Percentiles rank a stretch among this genome's conserved stretches.
Evolutionary conservation across 2,797 vertebrate genomes (phyloP).

Genomic region (Phataginus tetradactyla): DNA sequence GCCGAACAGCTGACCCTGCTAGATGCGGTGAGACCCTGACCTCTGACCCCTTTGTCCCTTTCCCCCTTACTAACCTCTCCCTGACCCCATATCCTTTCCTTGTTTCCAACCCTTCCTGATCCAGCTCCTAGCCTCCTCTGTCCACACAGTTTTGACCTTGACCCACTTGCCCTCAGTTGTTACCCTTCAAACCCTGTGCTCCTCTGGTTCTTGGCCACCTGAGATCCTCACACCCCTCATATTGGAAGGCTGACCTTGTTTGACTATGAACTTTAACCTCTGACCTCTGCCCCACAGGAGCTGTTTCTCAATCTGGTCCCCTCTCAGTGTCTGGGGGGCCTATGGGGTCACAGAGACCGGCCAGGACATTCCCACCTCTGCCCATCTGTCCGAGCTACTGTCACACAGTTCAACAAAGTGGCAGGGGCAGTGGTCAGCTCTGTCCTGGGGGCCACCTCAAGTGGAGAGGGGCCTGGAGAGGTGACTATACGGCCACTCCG

Average conservation of each 20-base stretch:
- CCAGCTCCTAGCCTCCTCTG: neutral
- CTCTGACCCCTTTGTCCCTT: conserved; percentile 35
- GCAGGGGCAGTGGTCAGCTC: conserved; percentile 92
- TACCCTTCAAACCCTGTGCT: conserved; percentile 4
- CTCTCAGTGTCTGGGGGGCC: conserved; percentile 93
- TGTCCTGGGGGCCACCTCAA: conserved; percentile 87
- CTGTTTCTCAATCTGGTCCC: conserved; percentile 94
- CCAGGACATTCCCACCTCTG: conserved; percentile 91
- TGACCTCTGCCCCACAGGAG: conserved; percentile 85
- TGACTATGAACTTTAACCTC: conserved; percentile 54
- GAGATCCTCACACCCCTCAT: conserved; percentile 42
- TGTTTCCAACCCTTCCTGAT: conserved; percentile 54
- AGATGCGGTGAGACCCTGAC: conserved; percentile 90
- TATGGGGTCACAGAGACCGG: conserved; percentile 95
- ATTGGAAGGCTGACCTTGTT: neutral
- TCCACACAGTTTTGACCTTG: neutral
- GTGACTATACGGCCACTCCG: conserved; percentile 85
- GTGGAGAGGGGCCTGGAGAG: conserved; percentile 65
- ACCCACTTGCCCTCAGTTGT: neutral
- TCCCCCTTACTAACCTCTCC: conserved; percentile 55
- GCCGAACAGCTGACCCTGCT: conserved; percentile 94
- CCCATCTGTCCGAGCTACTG: conserved; percentile 93
- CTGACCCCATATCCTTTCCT: conserved; percentile 53
- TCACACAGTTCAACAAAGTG: conserved; percentile 94
- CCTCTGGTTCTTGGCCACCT: conserved; percentile 48